A percentile compares a stretch with the other conserved stretches of the same genome.
phyloP scores from a whole-genome alignment of 2,888 invertebrate genomes.

The Phasia obesa region DNA sequence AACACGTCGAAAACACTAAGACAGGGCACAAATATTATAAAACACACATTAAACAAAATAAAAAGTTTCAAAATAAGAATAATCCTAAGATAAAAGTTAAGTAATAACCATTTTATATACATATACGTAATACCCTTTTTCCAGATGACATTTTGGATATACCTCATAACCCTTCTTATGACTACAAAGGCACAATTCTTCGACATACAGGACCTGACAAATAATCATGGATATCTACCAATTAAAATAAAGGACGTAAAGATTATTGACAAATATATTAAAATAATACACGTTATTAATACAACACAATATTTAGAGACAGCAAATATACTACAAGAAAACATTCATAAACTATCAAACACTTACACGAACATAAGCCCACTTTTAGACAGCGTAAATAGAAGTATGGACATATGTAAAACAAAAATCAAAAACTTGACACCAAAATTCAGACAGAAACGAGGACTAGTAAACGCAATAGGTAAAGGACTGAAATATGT shows the following conservation, averaged over 20 bases:
- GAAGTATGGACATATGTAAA: neutral
- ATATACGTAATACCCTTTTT: too few species aligned
- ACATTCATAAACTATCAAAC: neutral
- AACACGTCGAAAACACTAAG: too few species aligned
- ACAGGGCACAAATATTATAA: neutral
- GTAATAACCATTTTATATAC: too few species aligned
- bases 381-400: neutral
- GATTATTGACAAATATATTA: too few species aligned
- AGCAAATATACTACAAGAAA: conserved; percentile 9
- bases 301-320: conserved; percentile 29
- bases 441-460: too few species aligned
- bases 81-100: too few species aligned
- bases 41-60: too few species aligned
- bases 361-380: neutral
- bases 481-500: too few species aligned
- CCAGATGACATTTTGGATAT: too few species aligned
- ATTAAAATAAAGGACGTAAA: conserved; percentile 45
- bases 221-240: conserved; percentile 38
- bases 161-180: neutral
- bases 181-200: neutral
- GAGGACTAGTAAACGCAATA: too few species aligned
- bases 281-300: conserved; percentile 28
- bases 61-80: too few species aligned
- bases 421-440: too few species aligned
- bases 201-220: conserved; percentile 30